phyloP scores from a whole-genome alignment of 2,797 vertebrate species.

The Champsocephalus esox region DNA sequence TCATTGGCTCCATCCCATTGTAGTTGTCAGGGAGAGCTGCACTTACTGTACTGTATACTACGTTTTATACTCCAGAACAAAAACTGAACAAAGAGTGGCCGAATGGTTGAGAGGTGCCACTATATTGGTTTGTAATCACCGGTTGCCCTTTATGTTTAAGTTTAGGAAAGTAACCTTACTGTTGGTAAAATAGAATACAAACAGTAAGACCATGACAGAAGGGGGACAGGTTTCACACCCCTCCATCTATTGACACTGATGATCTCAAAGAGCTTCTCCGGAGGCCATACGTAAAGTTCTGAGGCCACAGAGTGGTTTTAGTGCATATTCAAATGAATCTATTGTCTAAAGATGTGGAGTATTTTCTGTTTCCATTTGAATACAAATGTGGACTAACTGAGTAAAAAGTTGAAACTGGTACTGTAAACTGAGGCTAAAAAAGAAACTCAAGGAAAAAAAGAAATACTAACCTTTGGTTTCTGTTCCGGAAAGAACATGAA shows the following conservation, averaged over 20 bases:
- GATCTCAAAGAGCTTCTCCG: constrained; percentile 68
- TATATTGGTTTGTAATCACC: constrained; percentile 15
- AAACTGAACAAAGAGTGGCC: constrained; percentile 11
- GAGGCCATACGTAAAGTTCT: constrained; percentile 59
- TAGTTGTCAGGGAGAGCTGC: neutral
- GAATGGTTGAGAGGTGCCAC: neutral
- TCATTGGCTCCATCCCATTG: neutral
- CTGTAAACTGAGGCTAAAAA: neutral
- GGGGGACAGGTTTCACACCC: constrained; percentile 49
- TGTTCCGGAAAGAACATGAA: constrained; percentile 59
- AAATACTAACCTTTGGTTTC: constrained; percentile 74
- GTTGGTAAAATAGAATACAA: constrained; percentile 27
- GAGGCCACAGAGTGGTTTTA: neutral
- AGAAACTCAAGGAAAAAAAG: neutral
- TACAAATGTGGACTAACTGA: neutral
- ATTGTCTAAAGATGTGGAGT: neutral
- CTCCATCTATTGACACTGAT: constrained; percentile 74
- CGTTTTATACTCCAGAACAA: constrained; percentile 21
- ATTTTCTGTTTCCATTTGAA: neutral
- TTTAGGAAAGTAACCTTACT: constrained; percentile 34
- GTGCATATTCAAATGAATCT: neutral
- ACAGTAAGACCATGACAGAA: constrained; percentile 42
- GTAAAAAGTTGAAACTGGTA: neutral
- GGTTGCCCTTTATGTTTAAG: constrained; percentile 12
- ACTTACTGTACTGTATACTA: neutral